Evolutionary conservation across 2,888 invertebrate species (phyloP).

Genomic region (Melanostoma mellinum): DNA sequence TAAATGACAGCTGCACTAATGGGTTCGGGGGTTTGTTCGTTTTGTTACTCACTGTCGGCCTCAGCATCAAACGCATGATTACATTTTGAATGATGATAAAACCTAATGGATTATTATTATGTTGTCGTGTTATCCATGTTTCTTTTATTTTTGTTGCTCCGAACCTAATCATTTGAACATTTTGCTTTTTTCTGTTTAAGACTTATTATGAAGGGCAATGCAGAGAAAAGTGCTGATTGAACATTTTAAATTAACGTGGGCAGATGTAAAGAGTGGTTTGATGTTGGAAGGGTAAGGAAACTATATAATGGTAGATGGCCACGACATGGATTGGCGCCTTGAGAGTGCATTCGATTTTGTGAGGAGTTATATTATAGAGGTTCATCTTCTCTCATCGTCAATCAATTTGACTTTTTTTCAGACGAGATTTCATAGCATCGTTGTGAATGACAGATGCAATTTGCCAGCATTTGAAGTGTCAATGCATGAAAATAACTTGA

Average conservation of each 20-base stretch:
- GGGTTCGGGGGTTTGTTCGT: slow-evolving; percentile 34
- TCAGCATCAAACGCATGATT: slow-evolving; percentile 56
- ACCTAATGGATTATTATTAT: slow-evolving; percentile 70
- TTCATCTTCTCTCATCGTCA: slow-evolving; percentile 47
- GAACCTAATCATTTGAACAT: slow-evolving; percentile 60
- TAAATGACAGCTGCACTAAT: slow-evolving; percentile 62
- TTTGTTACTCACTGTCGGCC: slow-evolving; percentile 6
- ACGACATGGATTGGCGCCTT: slow-evolving; percentile 47
- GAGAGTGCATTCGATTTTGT: slow-evolving; percentile 25
- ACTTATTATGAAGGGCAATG: neutral
- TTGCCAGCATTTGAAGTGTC: slow-evolving; percentile 45
- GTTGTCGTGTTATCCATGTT: slow-evolving; percentile 58
- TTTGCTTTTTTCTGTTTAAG: slow-evolving; percentile 22
- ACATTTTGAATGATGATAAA: slow-evolving; percentile 70
- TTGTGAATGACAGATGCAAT: slow-evolving; percentile 57
- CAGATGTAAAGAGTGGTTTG: slow-evolving; percentile 36
- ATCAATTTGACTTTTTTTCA: slow-evolving; percentile 41
- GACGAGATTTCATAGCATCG: slow-evolving; percentile 40
- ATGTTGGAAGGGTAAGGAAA: slow-evolving; percentile 17
- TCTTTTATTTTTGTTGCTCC: slow-evolving; percentile 22
- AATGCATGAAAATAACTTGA: slow-evolving; percentile 50
- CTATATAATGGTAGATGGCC: neutral
- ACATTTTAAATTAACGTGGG: slow-evolving; percentile 63
- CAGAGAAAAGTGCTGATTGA: slow-evolving; percentile 59
- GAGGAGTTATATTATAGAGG: slow-evolving; percentile 1